Evolutionary conservation across 2,888 invertebrate species (phyloP), one percentile per base, ranked within the genome.

Genomic region (Monoplex corrugatus): DNA sequence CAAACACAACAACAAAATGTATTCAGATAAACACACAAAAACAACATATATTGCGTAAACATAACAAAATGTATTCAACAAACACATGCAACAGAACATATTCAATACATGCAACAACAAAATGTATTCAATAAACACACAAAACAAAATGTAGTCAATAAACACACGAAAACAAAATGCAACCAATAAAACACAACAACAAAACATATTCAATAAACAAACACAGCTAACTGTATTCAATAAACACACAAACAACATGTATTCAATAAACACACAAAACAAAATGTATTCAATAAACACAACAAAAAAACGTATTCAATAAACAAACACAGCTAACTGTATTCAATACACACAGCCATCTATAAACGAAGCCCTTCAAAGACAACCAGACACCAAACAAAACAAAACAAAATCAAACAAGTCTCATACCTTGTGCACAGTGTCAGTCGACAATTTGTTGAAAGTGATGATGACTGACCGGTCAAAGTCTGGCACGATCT

Each of bases 381-480:
- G n/a, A 28, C 23, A 68, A 68, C 23, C 68, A 68, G n/a, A 68
- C 68, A n/a, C n/a, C n/a, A 68, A 68, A 28, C 68, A 40, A 23
- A 80, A 16, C 35, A 35, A 75, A 32, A 35, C 32, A 75, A 5
- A 5, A 75, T 8, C 40, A 68, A 68, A 68, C 68, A 68, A 23
- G n/a, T 28, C 28, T n/a, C 28, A n/a, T 43, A 87, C 87, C 87
- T 87, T 87, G 16, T 35, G 10, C 32, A 28, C n/a, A 44, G 80
- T 38, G 35, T 38, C 83, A 28, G 82, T 83, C 23, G 88, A 80
- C 5, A 88, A 45, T 35, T 88, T 88, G 83, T 88, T 88, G 45
- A 88, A 88, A 32, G 68, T 83, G 43, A 88, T 83, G 0, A 63
- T 88, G 43, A 88, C 35, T 5, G 35, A 32, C 63, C 68, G 88